Evolutionary conservation across 2,797 vertebrate genomes (phyloP).

Genomic region (Argyrosomus regius): DNA sequence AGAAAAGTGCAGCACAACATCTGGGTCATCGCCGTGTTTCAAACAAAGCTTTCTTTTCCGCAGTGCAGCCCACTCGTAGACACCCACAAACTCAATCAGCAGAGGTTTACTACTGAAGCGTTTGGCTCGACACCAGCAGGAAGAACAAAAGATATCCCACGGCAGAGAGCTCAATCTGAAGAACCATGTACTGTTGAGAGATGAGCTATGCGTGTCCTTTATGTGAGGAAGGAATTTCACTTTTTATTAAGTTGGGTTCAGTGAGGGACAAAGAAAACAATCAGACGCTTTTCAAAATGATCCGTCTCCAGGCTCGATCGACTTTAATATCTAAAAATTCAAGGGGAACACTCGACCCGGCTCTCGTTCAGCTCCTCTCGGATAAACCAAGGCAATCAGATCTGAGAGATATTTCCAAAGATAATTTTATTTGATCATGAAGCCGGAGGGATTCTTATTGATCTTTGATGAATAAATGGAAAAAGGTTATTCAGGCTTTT

Average conservation of each 20-base stretch:
- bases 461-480: slow-evolving; percentile 29
- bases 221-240: slow-evolving; percentile 23
- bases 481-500: slow-evolving; percentile 11
- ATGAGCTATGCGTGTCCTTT: neutral
- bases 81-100: slow-evolving; percentile 54
- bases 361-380: slow-evolving; percentile 4
- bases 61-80: slow-evolving; percentile 63
- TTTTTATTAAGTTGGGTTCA: slow-evolving; percentile 46
- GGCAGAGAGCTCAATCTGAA: slow-evolving; percentile 5
- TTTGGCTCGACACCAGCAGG: slow-evolving; percentile 55
- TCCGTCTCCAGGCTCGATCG: neutral
- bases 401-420: slow-evolving; percentile 22
- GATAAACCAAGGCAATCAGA: slow-evolving; percentile 13
- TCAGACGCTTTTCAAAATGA: slow-evolving; percentile 30
- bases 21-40: slow-evolving; percentile 51
- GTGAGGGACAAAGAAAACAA: slow-evolving; percentile 40
- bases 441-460: slow-evolving; percentile 26
- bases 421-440: slow-evolving; percentile 41
- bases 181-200: neutral
- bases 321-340: slow-evolving; percentile 30
- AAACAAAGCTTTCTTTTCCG: slow-evolving; percentile 53
- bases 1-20: slow-evolving; percentile 44
- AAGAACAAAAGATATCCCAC: slow-evolving; percentile 47
- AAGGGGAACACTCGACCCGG: slow-evolving; percentile 15
- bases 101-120: slow-evolving; percentile 51